These are phyloP conservation scores for Trematomus loennbergii DNA, from an alignment of 2,113 vertebrate species.

Conservation along the genomic window DNA sequence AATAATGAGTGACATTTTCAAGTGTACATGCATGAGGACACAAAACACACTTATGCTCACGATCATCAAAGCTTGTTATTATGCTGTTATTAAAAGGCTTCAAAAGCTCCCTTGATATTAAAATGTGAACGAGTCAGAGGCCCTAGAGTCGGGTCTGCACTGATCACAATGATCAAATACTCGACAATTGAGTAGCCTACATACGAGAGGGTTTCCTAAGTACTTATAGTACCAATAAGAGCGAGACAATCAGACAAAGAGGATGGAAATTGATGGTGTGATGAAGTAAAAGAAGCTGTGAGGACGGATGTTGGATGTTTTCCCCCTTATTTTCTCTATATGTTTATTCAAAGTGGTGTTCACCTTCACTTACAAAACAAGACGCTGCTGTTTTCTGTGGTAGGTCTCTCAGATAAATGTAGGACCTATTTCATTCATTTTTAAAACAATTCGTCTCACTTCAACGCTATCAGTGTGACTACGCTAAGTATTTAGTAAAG, in stretches of 20 bases:
- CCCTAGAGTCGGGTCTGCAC: neutral
- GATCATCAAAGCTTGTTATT: neutral
- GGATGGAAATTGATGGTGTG: neutral
- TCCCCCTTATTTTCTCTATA: neutral
- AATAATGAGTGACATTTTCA: neutral
- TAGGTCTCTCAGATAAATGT: neutral
- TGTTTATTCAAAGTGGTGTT: neutral
- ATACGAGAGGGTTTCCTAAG: neutral
- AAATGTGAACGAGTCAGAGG: neutral
- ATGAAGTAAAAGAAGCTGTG: neutral
- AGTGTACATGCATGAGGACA: neutral
- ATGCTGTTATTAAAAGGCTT: neutral
- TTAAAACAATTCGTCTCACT: no score
- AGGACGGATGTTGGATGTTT: neutral
- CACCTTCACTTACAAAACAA: neutral
- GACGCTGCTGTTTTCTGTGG: neutral
- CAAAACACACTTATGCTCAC: neutral
- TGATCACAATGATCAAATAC: neutral
- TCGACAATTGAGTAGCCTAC: neutral
- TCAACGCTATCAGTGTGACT: no score
- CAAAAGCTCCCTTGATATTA: neutral
- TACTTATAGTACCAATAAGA: constrained; percentile 3
- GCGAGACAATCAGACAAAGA: neutral
- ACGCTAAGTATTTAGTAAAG: no score
- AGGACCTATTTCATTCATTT: neutral